Evolutionary conservation across 1,140 invertebrate species (phyloP).

Genomic region (Ylistrum balloti): DNA sequence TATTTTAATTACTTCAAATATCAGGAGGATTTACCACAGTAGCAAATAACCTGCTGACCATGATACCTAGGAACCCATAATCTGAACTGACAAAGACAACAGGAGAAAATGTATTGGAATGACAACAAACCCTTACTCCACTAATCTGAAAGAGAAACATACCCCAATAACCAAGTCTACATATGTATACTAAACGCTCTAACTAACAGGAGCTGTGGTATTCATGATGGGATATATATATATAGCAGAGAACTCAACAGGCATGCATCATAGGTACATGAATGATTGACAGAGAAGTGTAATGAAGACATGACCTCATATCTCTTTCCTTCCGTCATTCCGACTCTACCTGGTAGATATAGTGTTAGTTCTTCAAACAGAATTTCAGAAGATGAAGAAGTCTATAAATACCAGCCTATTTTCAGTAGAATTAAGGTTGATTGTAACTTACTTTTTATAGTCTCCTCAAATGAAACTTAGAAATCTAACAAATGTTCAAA

Average conservation of each 20-base stretch:
- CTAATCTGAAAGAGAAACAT: neutral
- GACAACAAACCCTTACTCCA: neutral
- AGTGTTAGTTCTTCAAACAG: neutral
- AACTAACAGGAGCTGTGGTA: neutral
- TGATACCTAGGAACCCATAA: neutral
- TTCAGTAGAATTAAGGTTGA: no score
- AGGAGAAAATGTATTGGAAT: neutral
- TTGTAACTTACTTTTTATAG: no score
- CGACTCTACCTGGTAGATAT: neutral
- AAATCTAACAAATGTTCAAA: no score
- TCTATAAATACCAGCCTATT: no score
- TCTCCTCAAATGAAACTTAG: no score
- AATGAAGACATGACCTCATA: neutral
- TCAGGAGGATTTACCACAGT: neutral
- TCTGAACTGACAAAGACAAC: neutral
- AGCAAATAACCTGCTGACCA: neutral
- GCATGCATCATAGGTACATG: neutral
- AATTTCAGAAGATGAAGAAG: no score
- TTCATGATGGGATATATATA: neutral
- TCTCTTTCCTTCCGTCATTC: neutral
- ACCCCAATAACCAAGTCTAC: neutral
- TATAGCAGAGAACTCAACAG: neutral
- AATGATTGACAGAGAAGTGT: slow-evolving; percentile 32
- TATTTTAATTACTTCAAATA: neutral
- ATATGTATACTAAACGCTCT: neutral